A percentile compares a stretch with the other conserved stretches of the same genome.
Conservation (phyloP, 2,888 invertebrate species). For the Leucoptera coffeella region DNA sequence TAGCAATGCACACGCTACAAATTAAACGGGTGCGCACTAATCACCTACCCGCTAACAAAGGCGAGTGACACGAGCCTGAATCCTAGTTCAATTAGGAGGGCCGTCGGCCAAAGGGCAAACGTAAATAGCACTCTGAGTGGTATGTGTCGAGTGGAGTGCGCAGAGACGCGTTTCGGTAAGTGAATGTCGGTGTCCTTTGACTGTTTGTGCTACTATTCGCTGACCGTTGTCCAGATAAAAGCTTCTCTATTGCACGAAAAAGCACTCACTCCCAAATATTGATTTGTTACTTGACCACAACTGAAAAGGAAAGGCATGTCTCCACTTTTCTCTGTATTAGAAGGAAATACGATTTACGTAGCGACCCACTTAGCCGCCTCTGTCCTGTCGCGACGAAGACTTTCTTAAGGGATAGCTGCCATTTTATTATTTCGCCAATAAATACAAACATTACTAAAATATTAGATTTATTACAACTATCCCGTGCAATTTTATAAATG, state of each 20-base stretch:
- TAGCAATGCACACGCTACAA: background rate
- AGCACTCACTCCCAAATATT: constrained; percentile 52
- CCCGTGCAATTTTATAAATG: too few relatives aligned
- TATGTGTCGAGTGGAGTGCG: background rate
- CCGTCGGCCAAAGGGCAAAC: too few relatives aligned
- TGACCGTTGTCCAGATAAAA: constrained; percentile 53
- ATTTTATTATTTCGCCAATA: too few relatives aligned
- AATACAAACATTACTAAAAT: too few relatives aligned
- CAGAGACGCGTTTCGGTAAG: constrained; percentile 26
- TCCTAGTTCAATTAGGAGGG: too few relatives aligned
- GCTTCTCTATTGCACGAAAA: constrained; percentile 52
- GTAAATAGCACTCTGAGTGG: constrained; percentile 1
- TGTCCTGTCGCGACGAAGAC: too few relatives aligned
- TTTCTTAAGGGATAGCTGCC: too few relatives aligned
- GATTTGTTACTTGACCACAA: constrained; percentile 47
- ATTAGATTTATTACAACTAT: too few relatives aligned
- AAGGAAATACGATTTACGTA: too few relatives aligned
- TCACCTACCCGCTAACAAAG: too few relatives aligned
- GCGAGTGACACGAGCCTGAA: too few relatives aligned
- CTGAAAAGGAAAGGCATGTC: constrained; percentile 38
- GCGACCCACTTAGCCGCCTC: too few relatives aligned
- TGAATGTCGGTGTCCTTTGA: constrained; percentile 39
- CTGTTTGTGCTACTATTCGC: constrained; percentile 37
- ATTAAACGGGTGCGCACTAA: background rate
- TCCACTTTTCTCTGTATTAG: constrained; percentile 17